Percentiles rank a stretch among this genome's conserved stretches.
Conservation (phyloP, 2,113 vertebrate species). For the Pollachius pollachius region DNA sequence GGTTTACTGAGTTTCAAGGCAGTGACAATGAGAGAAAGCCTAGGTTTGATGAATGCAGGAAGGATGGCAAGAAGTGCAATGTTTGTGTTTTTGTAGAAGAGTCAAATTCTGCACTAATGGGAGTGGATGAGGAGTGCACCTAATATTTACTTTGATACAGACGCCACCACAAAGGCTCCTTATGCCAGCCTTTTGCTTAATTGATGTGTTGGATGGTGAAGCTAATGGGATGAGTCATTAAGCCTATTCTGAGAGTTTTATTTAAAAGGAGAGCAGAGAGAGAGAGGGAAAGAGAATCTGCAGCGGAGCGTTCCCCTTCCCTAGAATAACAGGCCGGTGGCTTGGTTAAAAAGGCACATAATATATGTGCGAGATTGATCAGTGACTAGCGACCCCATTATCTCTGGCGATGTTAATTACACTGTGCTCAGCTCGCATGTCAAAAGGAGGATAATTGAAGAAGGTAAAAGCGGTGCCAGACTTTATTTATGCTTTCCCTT, state of each 20-base stretch:
- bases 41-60: too few species aligned
- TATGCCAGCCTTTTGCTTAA: too few species aligned
- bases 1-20: too few species aligned
- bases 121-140: too few species aligned
- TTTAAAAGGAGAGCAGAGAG: constrained; percentile 38
- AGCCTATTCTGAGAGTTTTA: constrained; percentile 52
- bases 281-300: constrained; percentile 19
- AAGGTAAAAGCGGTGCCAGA: constrained; percentile 76
- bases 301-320: constrained; percentile 39
- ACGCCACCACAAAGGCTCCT: background rate
- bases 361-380: constrained; percentile 80
- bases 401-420: constrained; percentile 81
- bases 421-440: constrained; percentile 76
- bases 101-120: too few species aligned
- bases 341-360: constrained; percentile 72
- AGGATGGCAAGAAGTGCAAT: too few species aligned
- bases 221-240: constrained; percentile 60
- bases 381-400: constrained; percentile 80
- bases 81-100: too few species aligned
- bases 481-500: constrained; percentile 77
- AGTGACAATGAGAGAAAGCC: too few species aligned
- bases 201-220: constrained; percentile 49
- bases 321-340: constrained; percentile 57
- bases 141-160: background rate
- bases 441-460: constrained; percentile 81